Percentiles rank a stretch among this genome's conserved stretches.
Conservation (phyloP, 2,113 vertebrate species). For the Bungarus multicinctus region DNA sequence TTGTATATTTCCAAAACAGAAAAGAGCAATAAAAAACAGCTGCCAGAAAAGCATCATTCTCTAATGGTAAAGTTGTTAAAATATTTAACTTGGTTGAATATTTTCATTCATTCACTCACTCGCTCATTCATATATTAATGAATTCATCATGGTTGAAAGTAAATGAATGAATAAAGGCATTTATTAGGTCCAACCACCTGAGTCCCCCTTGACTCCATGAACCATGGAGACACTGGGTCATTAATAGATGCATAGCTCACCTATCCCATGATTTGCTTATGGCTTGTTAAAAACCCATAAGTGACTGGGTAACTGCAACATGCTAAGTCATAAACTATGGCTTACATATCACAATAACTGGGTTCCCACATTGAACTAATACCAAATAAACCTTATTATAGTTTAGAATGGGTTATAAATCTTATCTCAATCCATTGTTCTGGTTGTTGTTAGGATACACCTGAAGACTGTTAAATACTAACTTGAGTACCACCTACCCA, state of each 20-base stretch:
- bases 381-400: not conserved
- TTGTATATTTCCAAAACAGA: not conserved
- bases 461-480: not conserved
- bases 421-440: not conserved
- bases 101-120: too few relatives aligned
- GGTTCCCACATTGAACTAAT: not conserved
- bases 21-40: not conserved
- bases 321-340: not conserved
- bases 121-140: not conserved
- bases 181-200: not conserved
- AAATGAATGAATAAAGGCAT: not conserved
- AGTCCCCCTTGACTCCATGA: not conserved
- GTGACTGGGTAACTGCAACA: not conserved
- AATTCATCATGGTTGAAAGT: not conserved
- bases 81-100: not conserved
- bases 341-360: not conserved
- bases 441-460: not conserved
- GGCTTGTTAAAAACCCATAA: not conserved
- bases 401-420: not conserved
- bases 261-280: not conserved
- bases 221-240: not conserved
- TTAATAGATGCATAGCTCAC: not conserved
- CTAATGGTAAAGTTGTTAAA: not conserved
- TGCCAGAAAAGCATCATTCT: not conserved
- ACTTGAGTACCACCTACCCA: not conserved